phyloP scores from a whole-genome alignment of 2,797 vertebrate genomes.

The Pristis pectinata region DNA sequence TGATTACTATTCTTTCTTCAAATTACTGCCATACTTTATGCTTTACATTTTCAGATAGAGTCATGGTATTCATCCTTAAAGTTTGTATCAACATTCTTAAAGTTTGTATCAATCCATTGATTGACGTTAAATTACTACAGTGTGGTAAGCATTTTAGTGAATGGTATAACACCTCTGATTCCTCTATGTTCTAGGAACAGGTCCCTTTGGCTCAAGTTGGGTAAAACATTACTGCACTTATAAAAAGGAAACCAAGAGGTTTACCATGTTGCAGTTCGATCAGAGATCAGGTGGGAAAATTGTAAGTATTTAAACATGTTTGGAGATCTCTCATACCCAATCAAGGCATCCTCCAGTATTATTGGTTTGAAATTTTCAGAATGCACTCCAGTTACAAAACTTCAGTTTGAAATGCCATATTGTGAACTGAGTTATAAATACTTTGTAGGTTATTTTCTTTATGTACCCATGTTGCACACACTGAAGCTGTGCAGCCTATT shows the following conservation, averaged over 20 bases:
- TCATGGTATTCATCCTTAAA: too few relatives aligned
- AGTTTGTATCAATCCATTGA: background rate
- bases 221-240: conserved; percentile 94
- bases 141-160: background rate
- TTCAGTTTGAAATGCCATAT: background rate
- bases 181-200: conserved; percentile 67
- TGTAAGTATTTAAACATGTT: conserved; percentile 59
- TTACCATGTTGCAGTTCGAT: conserved; percentile 90
- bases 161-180: background rate
- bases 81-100: background rate
- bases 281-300: conserved; percentile 88
- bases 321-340: background rate
- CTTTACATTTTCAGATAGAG: background rate
- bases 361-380: background rate
- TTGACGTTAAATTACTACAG: background rate
- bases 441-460: background rate
- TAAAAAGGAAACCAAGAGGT: conserved; percentile 84
- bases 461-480: background rate
- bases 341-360: background rate
- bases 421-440: background rate
- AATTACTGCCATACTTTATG: background rate
- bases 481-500: background rate
- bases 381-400: background rate
- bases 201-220: conserved; percentile 96
- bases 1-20: background rate